Evolutionary conservation across 1,140 invertebrate species (phyloP), one percentile per base, ranked within the genome.

Genomic region (Kradibia gibbosae): DNA sequence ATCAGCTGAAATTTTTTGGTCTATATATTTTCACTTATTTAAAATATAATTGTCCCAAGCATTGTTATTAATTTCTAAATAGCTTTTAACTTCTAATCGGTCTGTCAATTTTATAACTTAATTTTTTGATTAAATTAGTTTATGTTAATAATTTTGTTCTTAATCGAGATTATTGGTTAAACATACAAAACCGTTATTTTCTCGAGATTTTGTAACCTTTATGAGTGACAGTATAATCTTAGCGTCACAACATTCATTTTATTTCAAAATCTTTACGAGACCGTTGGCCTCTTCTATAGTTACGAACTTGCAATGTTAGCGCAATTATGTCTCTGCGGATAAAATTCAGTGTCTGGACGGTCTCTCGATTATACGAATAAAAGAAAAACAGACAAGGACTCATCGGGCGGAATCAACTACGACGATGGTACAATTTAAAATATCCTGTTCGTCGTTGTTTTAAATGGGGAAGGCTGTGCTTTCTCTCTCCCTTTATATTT

Each of bases 251-350:
- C 8, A 13, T 57, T 13, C 10, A 13, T 57, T 57, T 57, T 22
- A 22, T 31, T 39, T 75, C 45, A 42, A 62, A 76, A 76, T 76
- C 55, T 17, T 36, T 3, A 15, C 73, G 65, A 55, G 65, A 82
- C 78, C 76, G 70, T 45, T 42, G 55, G 39, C 71, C 79, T 45
- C 74, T 81, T 78, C 78, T 34, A 65, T 57, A 57, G 15, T 78
- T n/a, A 31, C 28, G 48, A 71, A 80, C 83, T 80, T 84, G 78
- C 84, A 85, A 84, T 86, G 86, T 87, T 86, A 85, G 84, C 78
- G 80, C 84, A 85, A 86, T 86, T 85, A 83, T 86, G 86, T 88
- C 71, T 22, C 17, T 39, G 11, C 65, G 75, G 81, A 81, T 79
- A 81, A 81, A 31, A 48, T 17, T 11, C 15, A 7, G 73, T 22